Evolutionary conservation across 2,113 vertebrate species (phyloP).

Genomic region (Pangasianodon hypophthalmus): DNA sequence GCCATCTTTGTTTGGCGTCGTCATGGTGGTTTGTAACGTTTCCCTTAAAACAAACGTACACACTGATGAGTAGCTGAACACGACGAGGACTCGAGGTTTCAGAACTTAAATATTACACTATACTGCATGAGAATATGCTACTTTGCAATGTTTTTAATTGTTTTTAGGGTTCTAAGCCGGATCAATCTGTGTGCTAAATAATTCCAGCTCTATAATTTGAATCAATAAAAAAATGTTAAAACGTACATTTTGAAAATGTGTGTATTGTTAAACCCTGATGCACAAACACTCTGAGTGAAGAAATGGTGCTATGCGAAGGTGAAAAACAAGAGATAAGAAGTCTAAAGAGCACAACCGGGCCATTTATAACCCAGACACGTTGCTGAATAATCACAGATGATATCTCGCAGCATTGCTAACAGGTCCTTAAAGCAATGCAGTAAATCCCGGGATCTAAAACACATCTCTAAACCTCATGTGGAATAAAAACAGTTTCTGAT

Average conservation of each 20-base stretch:
- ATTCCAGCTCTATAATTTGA: neutral
- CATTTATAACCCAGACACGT: neutral
- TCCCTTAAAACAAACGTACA: neutral
- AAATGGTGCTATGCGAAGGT: neutral
- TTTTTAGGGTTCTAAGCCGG: neutral
- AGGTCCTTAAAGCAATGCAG: neutral
- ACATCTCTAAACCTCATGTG: neutral
- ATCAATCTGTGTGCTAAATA: neutral
- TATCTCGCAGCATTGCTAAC: neutral
- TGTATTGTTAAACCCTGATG: neutral
- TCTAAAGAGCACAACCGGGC: neutral
- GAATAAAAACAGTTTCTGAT: neutral
- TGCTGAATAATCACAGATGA: conserved; percentile 20
- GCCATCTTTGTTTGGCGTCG: too few species aligned
- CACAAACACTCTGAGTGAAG: neutral
- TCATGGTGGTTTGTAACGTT: neutral
- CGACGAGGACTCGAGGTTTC: neutral
- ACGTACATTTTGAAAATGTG: neutral
- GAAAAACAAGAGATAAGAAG: conserved; percentile 1
- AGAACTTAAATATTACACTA: neutral
- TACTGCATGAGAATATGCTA: neutral
- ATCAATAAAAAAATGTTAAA: neutral
- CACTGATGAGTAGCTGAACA: neutral
- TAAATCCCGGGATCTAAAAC: neutral
- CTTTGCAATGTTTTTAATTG: neutral